phyloP scores from a whole-genome alignment of 1,140 invertebrate genomes.

The Dreissena rostriformis region DNA sequence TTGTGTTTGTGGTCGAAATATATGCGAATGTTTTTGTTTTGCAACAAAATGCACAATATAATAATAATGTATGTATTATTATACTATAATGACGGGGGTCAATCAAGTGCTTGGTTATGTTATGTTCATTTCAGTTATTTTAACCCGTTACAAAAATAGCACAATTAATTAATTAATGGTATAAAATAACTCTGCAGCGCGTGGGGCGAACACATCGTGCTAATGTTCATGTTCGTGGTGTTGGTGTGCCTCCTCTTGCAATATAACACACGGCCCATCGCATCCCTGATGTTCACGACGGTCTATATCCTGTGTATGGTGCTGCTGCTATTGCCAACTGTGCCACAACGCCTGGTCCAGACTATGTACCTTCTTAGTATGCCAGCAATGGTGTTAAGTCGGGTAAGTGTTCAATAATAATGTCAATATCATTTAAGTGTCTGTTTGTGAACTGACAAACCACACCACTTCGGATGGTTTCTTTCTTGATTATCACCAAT shows the following conservation, averaged over 20 bases:
- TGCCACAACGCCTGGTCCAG: constrained; percentile 48
- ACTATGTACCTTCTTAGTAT: constrained; percentile 59
- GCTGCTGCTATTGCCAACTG: constrained; percentile 55
- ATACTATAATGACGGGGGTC: neutral
- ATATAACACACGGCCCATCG: constrained; percentile 59
- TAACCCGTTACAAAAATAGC: too few relatives aligned
- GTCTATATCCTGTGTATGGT: constrained; percentile 63
- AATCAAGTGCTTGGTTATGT: neutral
- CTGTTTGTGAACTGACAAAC: too few relatives aligned
- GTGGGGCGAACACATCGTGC: constrained; percentile 65
- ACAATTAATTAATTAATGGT: too few relatives aligned
- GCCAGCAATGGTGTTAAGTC: constrained; percentile 56
- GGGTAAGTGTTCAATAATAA: constrained; percentile 47
- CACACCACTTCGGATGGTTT: too few relatives aligned
- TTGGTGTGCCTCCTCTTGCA: constrained; percentile 61
- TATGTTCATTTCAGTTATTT: neutral
- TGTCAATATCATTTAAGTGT: too few relatives aligned
- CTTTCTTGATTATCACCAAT: too few relatives aligned
- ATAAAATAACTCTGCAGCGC: constrained; percentile 54
- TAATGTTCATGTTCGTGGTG: constrained; percentile 65
- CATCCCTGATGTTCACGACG: constrained; percentile 58
- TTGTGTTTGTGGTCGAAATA: too few relatives aligned
- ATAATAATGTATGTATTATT: neutral
- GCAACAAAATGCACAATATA: neutral
- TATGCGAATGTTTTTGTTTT: neutral